Evolutionary conservation across 2,888 invertebrate genomes (phyloP).

Genomic region (Trachelus troglodyta): DNA sequence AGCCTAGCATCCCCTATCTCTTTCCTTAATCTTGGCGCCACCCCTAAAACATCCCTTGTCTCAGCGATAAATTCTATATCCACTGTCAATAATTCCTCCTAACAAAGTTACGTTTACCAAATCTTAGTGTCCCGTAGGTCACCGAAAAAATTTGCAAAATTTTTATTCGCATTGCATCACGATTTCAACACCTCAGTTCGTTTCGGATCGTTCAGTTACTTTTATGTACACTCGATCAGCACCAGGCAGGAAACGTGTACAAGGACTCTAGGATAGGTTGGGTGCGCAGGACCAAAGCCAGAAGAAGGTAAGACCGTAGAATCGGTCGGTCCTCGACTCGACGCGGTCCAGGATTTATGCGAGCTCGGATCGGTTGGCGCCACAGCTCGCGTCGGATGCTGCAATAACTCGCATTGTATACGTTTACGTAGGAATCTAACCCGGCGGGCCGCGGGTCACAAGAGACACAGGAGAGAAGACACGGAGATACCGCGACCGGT

Average conservation of each 20-base stretch:
- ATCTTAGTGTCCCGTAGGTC: rapidly evolving
- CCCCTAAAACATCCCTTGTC: neutral
- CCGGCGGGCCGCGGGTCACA: constrained; percentile 63
- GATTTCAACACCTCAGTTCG: no score
- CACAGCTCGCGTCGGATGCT: constrained; percentile 49
- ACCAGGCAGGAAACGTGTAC: neutral
- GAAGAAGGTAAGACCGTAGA: neutral
- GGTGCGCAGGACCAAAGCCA: neutral
- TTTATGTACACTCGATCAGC: neutral
- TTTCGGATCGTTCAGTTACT: neutral
- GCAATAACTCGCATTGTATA: constrained; percentile 66
- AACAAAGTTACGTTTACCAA: neutral
- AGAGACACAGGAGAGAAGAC: constrained; percentile 45
- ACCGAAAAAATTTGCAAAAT: neutral
- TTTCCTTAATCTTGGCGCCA: constrained; percentile 1
- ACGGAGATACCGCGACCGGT: constrained; percentile 30
- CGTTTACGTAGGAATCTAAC: constrained; percentile 63
- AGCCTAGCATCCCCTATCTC: neutral
- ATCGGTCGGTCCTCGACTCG: neutral
- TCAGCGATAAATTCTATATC: neutral
- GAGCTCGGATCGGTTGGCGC: constrained; percentile 59
- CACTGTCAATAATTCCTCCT: neutral
- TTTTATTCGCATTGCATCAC: neutral
- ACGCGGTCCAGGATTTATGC: constrained; percentile 50
- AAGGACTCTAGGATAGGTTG: neutral